Percentiles rank a stretch among this genome's conserved stretches.
These are phyloP conservation scores for Haliclystus octoradiatus DNA, from an alignment of 30 jellyfish, hydroid and myxozoan genomes.

Conservation along the genomic window DNA sequence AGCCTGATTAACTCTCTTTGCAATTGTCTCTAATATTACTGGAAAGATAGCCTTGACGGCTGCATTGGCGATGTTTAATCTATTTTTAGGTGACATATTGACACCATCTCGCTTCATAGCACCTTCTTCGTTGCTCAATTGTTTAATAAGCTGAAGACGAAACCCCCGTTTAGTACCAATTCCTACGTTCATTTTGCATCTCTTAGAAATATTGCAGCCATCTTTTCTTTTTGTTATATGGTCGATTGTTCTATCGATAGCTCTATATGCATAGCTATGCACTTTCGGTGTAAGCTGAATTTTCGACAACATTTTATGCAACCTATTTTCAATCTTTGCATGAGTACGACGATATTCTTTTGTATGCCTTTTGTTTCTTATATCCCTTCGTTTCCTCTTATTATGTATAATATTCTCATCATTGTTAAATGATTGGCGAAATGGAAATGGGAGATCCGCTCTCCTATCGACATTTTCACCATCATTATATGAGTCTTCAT, in stretches of 20 bases:
- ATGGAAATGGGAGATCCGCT: too few species aligned
- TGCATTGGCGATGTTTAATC: conserved; percentile 20
- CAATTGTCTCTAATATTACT: conserved; percentile 22
- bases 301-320: too few species aligned
- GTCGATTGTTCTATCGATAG: not conserved
- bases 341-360: too few species aligned
- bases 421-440: too few species aligned
- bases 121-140: not conserved
- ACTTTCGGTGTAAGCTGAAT: too few species aligned
- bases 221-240: not conserved
- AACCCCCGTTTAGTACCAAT: not conserved
- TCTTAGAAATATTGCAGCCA: not conserved
- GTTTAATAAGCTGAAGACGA: not conserved
- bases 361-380: too few species aligned
- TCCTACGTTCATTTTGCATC: not conserved
- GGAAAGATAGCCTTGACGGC: conserved; percentile 68
- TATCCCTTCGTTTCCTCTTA: too few species aligned
- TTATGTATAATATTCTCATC: too few species aligned
- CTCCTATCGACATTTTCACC: too few species aligned
- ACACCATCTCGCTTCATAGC: not conserved
- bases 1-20: conserved; percentile 11
- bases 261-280: not conserved
- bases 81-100: not conserved
- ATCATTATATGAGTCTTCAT: too few species aligned
- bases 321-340: too few species aligned